phyloP scores from a whole-genome alignment of 2,113 vertebrate genomes.

The Canis aureus region DNA sequence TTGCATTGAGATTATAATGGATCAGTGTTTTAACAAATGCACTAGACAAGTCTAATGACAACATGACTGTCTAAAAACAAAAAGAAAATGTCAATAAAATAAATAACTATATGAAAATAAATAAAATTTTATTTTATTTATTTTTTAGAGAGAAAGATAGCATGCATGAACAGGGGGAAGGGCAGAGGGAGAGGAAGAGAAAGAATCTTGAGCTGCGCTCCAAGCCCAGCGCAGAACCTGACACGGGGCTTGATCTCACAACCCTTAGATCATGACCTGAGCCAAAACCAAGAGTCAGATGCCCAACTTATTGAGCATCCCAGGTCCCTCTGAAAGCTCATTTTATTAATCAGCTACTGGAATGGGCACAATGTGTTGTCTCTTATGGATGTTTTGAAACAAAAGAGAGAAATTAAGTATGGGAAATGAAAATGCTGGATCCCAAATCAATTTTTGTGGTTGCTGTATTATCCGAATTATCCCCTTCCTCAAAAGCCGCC shows the following conservation, averaged over 20 bases:
- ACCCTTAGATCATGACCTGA: neutral
- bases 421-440: neutral
- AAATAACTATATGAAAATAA: slow-evolving; percentile 58
- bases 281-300: neutral
- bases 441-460: neutral
- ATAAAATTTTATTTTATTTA: slow-evolving; percentile 45
- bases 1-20: slow-evolving; percentile 40
- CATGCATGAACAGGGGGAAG: neutral
- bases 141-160: neutral
- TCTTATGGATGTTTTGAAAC: neutral
- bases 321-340: neutral
- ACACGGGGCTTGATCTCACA: neutral
- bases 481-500: neutral
- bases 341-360: slow-evolving; percentile 49
- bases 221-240: neutral
- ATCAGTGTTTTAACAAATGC: neutral
- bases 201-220: neutral
- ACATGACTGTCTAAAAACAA: slow-evolving; percentile 59
- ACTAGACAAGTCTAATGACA: neutral
- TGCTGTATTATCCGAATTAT: neutral
- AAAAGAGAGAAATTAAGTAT: neutral
- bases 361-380: neutral
- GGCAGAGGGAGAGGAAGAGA: neutral
- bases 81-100: slow-evolving; percentile 62
- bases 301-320: neutral